Conservation (phyloP, 64 coral and sea anemone genomes). For the Cladopsammia gracilis region DNA sequence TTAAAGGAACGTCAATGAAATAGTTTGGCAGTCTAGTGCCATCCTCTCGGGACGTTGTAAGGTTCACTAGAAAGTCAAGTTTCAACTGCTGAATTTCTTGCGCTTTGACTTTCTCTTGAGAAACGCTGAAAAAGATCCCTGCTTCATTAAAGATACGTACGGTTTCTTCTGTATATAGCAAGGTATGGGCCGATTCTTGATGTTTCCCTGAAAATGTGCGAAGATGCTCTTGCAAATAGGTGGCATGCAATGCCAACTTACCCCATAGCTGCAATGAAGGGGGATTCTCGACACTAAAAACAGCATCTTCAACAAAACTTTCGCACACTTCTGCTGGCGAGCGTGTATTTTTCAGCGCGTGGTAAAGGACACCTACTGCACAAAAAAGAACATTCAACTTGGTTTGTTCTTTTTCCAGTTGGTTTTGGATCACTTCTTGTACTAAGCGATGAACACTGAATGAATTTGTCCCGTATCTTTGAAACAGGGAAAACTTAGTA, state of each 20-base stretch:
- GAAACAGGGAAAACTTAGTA: slow-evolving; percentile 91
- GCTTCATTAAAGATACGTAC: slow-evolving; percentile 75
- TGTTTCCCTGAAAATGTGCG: not conserved
- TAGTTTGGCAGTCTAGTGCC: not conserved
- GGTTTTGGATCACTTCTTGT: slow-evolving; percentile 78
- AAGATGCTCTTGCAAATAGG: slow-evolving; percentile 58
- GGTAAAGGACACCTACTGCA: slow-evolving; percentile 65
- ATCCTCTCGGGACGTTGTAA: slow-evolving; percentile 21
- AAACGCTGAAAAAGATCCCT: slow-evolving; percentile 69
- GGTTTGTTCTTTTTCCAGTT: slow-evolving; percentile 19
- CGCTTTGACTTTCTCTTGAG: slow-evolving; percentile 79
- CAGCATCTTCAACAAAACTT: slow-evolving; percentile 63
- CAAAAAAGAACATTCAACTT: slow-evolving; percentile 1
- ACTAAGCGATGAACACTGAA: slow-evolving; percentile 83
- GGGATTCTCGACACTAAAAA: slow-evolving; percentile 63
- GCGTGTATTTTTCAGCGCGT: slow-evolving; percentile 30
- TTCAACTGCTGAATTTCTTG: slow-evolving; percentile 68
- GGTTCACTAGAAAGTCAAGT: slow-evolving; percentile 60
- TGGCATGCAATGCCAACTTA: slow-evolving; percentile 59
- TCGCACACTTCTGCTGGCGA: slow-evolving; percentile 51
- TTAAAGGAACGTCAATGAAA: slow-evolving; percentile 71
- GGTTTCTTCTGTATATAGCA: slow-evolving; percentile 77
- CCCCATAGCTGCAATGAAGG: slow-evolving; percentile 79
- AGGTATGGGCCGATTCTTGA: not conserved
- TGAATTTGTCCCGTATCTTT: slow-evolving; percentile 51